Evolutionary conservation across 2,888 invertebrate genomes (phyloP).

Genomic region (Rhagophthalmus giganteus): DNA sequence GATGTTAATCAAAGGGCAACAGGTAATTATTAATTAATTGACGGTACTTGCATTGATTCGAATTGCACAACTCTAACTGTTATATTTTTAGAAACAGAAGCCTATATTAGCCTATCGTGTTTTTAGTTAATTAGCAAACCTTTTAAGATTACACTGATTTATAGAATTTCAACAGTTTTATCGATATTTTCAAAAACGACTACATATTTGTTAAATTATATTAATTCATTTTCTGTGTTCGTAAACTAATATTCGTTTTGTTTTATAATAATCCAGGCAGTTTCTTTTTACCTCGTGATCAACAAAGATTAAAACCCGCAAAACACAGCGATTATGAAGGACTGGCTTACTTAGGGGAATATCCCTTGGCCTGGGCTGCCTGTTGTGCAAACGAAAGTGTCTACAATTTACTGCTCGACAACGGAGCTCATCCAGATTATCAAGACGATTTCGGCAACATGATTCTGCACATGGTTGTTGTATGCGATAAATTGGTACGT

Average conservation of each 20-base stretch:
- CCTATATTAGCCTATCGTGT: too few species aligned
- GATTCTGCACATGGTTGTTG: constrained; percentile 99
- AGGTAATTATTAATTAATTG: too few species aligned
- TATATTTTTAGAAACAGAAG: too few species aligned
- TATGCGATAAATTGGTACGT: constrained; percentile 90
- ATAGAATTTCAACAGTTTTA: too few species aligned
- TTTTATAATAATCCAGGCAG: constrained; percentile 60
- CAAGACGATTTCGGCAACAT: constrained; percentile 97
- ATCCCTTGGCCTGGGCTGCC: constrained; percentile 96
- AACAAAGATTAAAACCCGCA: constrained; percentile 77
- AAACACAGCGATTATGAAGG: constrained; percentile 94
- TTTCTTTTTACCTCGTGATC: constrained; percentile 95
- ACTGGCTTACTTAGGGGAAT: constrained; percentile 95
- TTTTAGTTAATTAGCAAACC: too few species aligned
- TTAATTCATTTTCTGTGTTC: too few species aligned
- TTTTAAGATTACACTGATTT: too few species aligned
- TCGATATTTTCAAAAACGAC: too few species aligned
- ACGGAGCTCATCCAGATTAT: constrained; percentile 92
- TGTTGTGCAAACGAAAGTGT: constrained; percentile 97
- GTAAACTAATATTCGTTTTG: too few species aligned
- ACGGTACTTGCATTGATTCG: too few species aligned
- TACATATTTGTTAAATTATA: too few species aligned
- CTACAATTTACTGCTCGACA: constrained; percentile 90
- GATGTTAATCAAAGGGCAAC: constrained; percentile 91
- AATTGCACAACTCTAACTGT: too few species aligned